Conservation (phyloP, 2,797 vertebrate genomes). For the Eulemur albifrons region DNA sequence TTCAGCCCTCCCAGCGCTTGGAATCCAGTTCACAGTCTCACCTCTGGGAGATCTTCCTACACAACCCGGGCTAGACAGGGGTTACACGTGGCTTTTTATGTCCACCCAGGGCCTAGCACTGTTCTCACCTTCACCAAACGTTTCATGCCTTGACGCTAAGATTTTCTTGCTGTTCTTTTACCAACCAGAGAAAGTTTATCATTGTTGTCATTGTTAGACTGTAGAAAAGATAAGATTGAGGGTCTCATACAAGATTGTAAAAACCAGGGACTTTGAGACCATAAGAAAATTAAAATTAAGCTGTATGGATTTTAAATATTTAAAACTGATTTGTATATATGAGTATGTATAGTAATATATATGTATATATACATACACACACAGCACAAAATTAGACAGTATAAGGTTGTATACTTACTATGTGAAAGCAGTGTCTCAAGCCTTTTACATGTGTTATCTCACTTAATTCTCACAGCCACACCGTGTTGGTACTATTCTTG, state of each 20-base stretch:
- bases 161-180: not conserved
- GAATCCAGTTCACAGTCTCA: not conserved
- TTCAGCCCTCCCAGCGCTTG: not conserved
- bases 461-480: not conserved
- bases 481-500: accelerated
- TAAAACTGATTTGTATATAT: not conserved
- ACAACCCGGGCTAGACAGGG: accelerated
- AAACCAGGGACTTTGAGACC: not conserved
- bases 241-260: not conserved
- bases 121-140: not conserved
- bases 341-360: too few relatives aligned
- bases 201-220: not conserved
- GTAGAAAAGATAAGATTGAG: not conserved
- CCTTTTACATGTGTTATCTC: accelerated
- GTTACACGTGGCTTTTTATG: not conserved
- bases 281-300: not conserved
- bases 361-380: too few relatives aligned
- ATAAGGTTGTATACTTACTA: accelerated
- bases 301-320: not conserved
- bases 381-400: not conserved
- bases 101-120: not conserved
- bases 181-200: not conserved
- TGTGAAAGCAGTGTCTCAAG: not conserved
- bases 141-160: not conserved
- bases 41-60: not conserved